Base-by-base conservation (phyloP, 2,888 invertebrate genomes). In the Rhorus exstirpatorius region DNA sequence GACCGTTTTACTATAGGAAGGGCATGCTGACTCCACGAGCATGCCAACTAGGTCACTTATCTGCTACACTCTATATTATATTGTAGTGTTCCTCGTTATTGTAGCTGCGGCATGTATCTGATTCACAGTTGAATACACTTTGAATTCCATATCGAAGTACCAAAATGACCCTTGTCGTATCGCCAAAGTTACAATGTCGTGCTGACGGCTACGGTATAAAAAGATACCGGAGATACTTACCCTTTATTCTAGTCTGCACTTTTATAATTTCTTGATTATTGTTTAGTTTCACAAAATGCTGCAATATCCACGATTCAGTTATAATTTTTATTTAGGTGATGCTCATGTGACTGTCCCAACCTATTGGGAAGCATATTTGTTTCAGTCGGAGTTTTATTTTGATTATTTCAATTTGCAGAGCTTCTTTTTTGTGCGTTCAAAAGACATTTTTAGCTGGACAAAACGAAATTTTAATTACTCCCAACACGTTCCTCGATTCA, bases 1-100 rank as follows among this genome's bases (percentile, higher is more conserved):
- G 58, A 71, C 63, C 81, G 72, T 81, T 81, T 61, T 61, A 81
- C 72, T 55, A 41, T 7, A 41, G 17, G 61, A 55, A 21, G 53
- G 38, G 51, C 46, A 70, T 51, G 49, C 31, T 51, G 46, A 24
- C 72, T 60, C 63, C 12, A 12, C 14, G 60, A 77, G 71, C 65
- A 77, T 72, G 77, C 78, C 81, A 81, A 78, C 81, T 81, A 19
- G 81, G 76, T 72, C 77, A 72, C 81, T 81, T 77, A 78, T 81
- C 78, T 81, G 26, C 31, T 46, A 53, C 67, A 24, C 49, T 44
- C 53, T 60, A 26, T 77, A 72, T 81, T 67, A 72, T 72, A 67
- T 53, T 60, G 55, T 76, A 53, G 21, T 65, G 14, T 19, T 55
- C 26, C 31, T 8, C 72, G 41, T 67, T 53, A 67, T 78, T 68